phyloP scores from a whole-genome alignment of 2,888 invertebrate species.

The Melipona beecheii region DNA sequence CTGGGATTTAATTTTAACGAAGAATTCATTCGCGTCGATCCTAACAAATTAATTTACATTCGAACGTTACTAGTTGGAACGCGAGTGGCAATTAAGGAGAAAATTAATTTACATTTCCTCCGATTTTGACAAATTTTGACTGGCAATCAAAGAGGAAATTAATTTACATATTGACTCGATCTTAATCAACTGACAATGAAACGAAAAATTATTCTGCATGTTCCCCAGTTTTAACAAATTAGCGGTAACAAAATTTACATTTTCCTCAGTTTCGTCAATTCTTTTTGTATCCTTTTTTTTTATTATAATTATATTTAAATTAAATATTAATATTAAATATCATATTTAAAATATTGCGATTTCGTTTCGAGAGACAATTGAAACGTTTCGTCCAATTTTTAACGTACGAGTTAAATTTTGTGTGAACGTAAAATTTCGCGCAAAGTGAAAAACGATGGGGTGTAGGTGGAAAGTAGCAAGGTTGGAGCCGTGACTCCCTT shows the following conservation, averaged over 20 bases:
- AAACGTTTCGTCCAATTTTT: background rate
- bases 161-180: background rate
- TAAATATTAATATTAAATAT: too few species aligned
- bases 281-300: too few species aligned
- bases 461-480: background rate
- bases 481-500: background rate
- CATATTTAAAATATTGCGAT: background rate
- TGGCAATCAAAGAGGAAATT: background rate
- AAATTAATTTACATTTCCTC: background rate
- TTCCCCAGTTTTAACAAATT: too few species aligned
- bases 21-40: too few species aligned
- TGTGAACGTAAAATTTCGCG: background rate
- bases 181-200: background rate
- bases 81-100: background rate
- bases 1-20: too few species aligned
- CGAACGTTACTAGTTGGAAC: too few species aligned
- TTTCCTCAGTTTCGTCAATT: too few species aligned
- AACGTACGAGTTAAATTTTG: background rate
- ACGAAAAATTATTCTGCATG: too few species aligned
- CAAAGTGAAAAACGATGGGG: constrained; percentile 24
- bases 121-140: background rate
- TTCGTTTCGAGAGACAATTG: background rate
- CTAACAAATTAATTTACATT: too few species aligned
- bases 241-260: too few species aligned
- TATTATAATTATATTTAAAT: too few species aligned